Evolutionary conservation across 2,797 vertebrate species (phyloP).

Genomic region (Coregonus suidteri): DNA sequence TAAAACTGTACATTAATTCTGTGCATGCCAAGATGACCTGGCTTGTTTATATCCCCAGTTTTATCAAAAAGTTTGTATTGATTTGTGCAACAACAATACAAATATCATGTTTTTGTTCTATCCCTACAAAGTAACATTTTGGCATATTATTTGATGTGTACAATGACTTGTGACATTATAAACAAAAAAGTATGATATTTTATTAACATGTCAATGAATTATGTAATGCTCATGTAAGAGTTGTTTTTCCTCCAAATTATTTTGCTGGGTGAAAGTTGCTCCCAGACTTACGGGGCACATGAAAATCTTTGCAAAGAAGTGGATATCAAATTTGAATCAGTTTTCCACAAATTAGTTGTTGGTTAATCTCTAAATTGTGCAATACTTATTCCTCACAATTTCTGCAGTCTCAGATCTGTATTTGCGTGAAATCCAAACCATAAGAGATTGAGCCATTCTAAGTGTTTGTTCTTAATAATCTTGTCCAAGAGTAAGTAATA

Average conservation of each 20-base stretch:
- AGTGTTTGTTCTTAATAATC: background rate
- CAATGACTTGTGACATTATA: slow-evolving; percentile 94
- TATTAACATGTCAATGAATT: slow-evolving; percentile 86
- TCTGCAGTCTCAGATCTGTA: slow-evolving; percentile 51
- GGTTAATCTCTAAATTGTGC: slow-evolving; percentile 67
- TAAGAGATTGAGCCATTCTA: slow-evolving; percentile 60
- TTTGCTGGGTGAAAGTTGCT: slow-evolving; percentile 69
- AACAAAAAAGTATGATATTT: slow-evolving; percentile 86
- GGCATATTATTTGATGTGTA: slow-evolving; percentile 95
- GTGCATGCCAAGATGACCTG: slow-evolving; percentile 91
- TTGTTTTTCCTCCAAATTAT: slow-evolving; percentile 39
- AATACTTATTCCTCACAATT: slow-evolving; percentile 67
- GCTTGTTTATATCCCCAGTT: slow-evolving; percentile 75
- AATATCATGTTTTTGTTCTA: slow-evolving; percentile 68
- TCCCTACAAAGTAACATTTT: slow-evolving; percentile 80
- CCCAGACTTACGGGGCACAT: slow-evolving; percentile 47
- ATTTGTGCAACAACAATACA: slow-evolving; percentile 61
- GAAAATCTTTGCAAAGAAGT: background rate
- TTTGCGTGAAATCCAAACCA: slow-evolving; percentile 47
- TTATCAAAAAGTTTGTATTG: slow-evolving; percentile 81
- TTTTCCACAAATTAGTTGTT: slow-evolving; percentile 34
- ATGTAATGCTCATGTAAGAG: slow-evolving; percentile 67
- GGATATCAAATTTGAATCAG: background rate
- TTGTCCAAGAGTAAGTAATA: background rate
- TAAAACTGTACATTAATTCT: slow-evolving; percentile 72